A percentile compares a stretch with the other conserved stretches of the same genome.
Conservation (phyloP, 2,113 vertebrate species). For the Haemorhous mexicanus region DNA sequence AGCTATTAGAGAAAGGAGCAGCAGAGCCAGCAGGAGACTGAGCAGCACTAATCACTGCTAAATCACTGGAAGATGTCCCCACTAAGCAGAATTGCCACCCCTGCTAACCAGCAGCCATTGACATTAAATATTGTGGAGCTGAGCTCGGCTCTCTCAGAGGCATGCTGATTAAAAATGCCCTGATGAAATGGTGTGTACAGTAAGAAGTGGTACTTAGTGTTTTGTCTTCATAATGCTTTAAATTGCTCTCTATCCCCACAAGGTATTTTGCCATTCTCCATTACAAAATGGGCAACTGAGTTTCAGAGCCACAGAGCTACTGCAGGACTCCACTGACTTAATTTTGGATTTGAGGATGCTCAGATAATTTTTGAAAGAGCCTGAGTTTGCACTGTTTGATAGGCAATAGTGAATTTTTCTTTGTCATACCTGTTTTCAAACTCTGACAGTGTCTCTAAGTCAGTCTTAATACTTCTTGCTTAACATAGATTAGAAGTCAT, state of each 20-base stretch:
- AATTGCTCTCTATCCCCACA: conserved; percentile 9
- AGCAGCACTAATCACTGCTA: conserved; percentile 61
- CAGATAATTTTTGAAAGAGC: not conserved
- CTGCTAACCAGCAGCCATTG: conserved; percentile 56
- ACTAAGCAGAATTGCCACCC: conserved; percentile 61
- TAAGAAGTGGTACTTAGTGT: conserved; percentile 46
- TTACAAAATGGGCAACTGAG: conserved; percentile 10
- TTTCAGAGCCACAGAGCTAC: not conserved
- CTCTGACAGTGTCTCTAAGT: not conserved
- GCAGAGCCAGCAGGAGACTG: conserved; percentile 30
- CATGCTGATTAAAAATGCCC: conserved; percentile 59
- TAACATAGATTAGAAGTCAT: not conserved
- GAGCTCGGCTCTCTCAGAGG: conserved; percentile 8
- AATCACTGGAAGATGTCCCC: conserved; percentile 61
- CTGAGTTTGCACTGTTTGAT: not conserved
- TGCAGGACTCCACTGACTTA: not conserved
- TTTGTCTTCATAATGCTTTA: conserved; percentile 57
- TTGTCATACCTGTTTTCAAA: not conserved
- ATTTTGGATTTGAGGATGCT: not conserved
- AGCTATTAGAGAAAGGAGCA: conserved; percentile 28
- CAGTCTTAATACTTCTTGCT: not conserved
- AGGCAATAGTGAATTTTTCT: not conserved
- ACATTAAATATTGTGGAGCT: conserved; percentile 55
- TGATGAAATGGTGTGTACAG: conserved; percentile 51
- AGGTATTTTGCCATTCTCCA: conserved; percentile 40